Evolutionary conservation across 2,888 invertebrate species (phyloP), one percentile per base, ranked within the genome.

Genomic region (Scaptodrosophila latifasciaeformis): DNA sequence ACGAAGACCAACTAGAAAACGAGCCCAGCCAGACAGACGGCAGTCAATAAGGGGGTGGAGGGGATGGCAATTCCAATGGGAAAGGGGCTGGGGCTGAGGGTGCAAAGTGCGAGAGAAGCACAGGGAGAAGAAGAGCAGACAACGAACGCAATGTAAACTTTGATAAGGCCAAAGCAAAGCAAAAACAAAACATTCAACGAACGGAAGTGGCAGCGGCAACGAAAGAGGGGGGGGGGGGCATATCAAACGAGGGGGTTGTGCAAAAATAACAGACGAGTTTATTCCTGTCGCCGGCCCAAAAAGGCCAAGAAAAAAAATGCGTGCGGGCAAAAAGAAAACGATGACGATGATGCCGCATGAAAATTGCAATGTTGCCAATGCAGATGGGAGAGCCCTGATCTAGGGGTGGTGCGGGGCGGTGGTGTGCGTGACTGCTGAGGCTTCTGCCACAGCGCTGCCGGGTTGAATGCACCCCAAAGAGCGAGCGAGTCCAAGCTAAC

Each of bases 401-500:
- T n/a, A n/a, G n/a, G n/a, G n/a, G 31, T 29, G 43, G 30, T 45
- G 21, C 43, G 34, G 12, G 15, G n/a, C 15, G 9, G 19, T n/a
- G 5, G 12, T 2, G 19, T 17, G 47, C 12, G 21, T 24, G 37
- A 40, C 40, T 17, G 48, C 39, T 49, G n/a, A 46, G 62, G 40
- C 18, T 34, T 48, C 29, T 46, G 52, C 59, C 54, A 30, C 62
- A 54, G 62, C 50, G 46, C 59, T 75, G 70, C 65, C 69, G 72
- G 76, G 72, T 72, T 72, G 72, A 72, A 72, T 72, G 72, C 76
- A 76, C 72, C 72, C 59, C 40, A 43, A 52, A n/a, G n/a, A n/a
- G 57, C 47, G 55, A 64, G 43, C 34, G 46, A 49, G 69, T 46
- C 18, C 3, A 24, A 37, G 37, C 37, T 10, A 37, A n/a, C n/a